Conservation (phyloP, 2,113 vertebrate species). For the Nycticebus coucang region DNA sequence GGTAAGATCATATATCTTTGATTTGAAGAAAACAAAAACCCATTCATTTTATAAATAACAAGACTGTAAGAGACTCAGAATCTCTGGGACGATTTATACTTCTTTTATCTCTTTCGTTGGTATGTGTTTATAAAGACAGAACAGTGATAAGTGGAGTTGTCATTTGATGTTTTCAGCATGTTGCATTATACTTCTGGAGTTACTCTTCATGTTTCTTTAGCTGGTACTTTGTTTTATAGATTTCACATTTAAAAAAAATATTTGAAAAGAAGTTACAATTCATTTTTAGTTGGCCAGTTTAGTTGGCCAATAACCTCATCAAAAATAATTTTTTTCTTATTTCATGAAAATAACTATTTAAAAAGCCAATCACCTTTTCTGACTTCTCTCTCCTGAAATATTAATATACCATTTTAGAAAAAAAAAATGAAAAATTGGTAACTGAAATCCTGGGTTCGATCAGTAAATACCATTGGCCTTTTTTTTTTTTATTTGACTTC, state of each 20-base stretch:
- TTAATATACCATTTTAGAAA: not conserved
- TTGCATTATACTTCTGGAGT: not conserved
- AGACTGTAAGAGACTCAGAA: not conserved
- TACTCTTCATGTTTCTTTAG: not conserved
- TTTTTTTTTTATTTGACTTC: not conserved
- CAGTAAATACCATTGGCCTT: not conserved
- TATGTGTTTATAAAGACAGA: not conserved
- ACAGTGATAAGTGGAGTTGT: not conserved
- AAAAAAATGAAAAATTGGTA: not conserved
- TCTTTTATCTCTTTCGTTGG: not conserved
- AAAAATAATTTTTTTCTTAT: not conserved
- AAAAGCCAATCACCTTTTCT: not conserved
- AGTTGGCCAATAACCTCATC: not conserved
- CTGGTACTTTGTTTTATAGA: not conserved
- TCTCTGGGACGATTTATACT: not conserved
- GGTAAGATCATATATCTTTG: slow-evolving; percentile 78
- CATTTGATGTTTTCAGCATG: not conserved
- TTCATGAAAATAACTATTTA: not conserved
- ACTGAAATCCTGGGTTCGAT: not conserved
- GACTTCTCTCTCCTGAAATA: not conserved
- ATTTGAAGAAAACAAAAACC: not conserved
- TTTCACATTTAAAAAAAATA: slow-evolving; percentile 3
- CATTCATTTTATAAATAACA: not conserved
- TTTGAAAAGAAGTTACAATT: slow-evolving; percentile 15
- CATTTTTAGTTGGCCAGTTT: slow-evolving; percentile 13